Evolutionary conservation across 2,797 vertebrate genomes (phyloP).

Genomic region (Coranthus polyacanthus): DNA sequence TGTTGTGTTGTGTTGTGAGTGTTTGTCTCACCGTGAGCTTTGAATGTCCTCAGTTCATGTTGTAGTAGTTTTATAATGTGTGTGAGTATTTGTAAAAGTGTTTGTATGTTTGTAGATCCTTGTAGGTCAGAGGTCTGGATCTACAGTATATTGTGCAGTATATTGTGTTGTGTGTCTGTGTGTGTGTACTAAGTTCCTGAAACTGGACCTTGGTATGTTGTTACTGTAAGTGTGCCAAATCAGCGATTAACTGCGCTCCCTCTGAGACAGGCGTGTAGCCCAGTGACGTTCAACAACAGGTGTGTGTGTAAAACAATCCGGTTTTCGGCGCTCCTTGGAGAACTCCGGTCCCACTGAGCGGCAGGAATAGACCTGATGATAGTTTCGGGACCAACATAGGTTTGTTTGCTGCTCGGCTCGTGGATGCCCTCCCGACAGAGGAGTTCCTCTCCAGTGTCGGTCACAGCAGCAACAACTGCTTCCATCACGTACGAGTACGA

Average conservation of each 20-base stretch:
- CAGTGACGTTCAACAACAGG: conserved; percentile 78
- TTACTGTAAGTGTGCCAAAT: conserved; percentile 86
- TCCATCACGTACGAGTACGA: too few relatives aligned
- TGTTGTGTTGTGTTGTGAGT: too few relatives aligned
- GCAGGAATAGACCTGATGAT: conserved; percentile 78
- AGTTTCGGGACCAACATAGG: conserved; percentile 52
- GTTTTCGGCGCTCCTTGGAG: conserved; percentile 64
- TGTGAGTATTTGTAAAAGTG: conserved; percentile 8
- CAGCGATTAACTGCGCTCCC: conserved; percentile 83
- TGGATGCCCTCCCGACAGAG: conserved; percentile 26
- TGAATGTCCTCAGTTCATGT: conserved; percentile 13
- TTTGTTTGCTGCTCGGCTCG: conserved; percentile 37
- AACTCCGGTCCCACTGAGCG: conserved; percentile 38
- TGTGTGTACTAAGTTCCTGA: conserved; percentile 66
- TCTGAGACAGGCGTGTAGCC: conserved; percentile 81
- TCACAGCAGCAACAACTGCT: conserved; percentile 29
- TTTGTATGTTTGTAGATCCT: conserved; percentile 18
- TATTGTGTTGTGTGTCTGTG: conserved; percentile 13
- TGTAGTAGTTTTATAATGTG: background rate
- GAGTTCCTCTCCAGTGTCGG: conserved; percentile 15
- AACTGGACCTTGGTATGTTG: conserved; percentile 86
- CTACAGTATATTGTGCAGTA: too few relatives aligned
- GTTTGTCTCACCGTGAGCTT: conserved; percentile 36
- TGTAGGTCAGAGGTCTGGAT: background rate
- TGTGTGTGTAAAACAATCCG: conserved; percentile 77